Evolutionary conservation across 2,888 invertebrate species (phyloP).

Genomic region (Leucophenga maculata): DNA sequence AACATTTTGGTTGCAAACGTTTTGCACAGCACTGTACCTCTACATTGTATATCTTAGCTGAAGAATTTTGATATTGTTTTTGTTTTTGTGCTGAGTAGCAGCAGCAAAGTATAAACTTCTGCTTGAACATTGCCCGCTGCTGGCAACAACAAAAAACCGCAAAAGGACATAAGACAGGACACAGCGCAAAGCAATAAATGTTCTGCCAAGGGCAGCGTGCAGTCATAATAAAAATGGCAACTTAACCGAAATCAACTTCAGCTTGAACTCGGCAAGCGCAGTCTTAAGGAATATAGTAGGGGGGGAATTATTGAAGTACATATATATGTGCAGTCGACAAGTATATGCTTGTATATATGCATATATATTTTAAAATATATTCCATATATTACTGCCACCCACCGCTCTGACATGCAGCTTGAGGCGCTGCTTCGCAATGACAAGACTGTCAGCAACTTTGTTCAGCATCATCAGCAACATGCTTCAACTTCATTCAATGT

Average conservation of each 20-base stretch:
- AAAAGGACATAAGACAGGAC: not conserved
- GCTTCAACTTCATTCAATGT: too few relatives aligned
- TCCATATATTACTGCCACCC: too few relatives aligned
- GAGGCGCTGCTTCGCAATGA: slow-evolving; percentile 16
- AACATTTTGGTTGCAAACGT: too few relatives aligned
- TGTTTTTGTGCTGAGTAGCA: too few relatives aligned
- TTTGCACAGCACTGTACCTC: too few relatives aligned
- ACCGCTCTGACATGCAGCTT: slow-evolving; percentile 1
- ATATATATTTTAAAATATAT: too few relatives aligned
- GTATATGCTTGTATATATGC: too few relatives aligned
- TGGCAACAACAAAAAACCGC: not conserved
- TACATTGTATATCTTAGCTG: too few relatives aligned
- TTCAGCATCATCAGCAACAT: not conserved
- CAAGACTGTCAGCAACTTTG: slow-evolving; percentile 7
- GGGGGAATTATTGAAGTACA: too few relatives aligned
- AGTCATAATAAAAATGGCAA: slow-evolving; percentile 15
- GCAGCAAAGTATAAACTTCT: not conserved
- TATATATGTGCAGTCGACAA: too few relatives aligned
- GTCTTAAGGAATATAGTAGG: too few relatives aligned
- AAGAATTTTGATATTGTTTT: too few relatives aligned
- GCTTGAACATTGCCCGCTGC: not conserved
- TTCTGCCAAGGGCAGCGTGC: slow-evolving; percentile 7
- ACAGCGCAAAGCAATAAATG: not conserved
- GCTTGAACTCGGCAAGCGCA: not conserved
- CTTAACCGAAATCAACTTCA: slow-evolving; percentile 9